Percentiles rank a stretch among this genome's conserved stretches.
Conservation (phyloP, 2,113 vertebrate species). For the Thymallus thymallus region DNA sequence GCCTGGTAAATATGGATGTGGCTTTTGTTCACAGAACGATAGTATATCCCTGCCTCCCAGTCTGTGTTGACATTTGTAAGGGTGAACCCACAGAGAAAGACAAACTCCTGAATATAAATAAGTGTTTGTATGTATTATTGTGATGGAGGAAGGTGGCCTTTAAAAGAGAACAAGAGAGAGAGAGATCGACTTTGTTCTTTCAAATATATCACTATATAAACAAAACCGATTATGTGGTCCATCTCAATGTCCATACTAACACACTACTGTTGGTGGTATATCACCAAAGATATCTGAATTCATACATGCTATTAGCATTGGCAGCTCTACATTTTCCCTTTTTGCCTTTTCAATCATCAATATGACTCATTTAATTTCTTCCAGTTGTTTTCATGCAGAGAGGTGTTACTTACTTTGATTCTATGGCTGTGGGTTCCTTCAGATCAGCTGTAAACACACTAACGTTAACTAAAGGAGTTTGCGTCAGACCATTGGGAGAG, state of each 20-base stretch:
- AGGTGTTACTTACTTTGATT: conserved; percentile 49
- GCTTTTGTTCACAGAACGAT: conserved; percentile 10
- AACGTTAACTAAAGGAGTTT: background rate
- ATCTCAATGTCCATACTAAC: background rate
- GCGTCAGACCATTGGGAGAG: background rate
- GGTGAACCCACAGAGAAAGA: conserved; percentile 11
- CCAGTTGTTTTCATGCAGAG: conserved; percentile 1
- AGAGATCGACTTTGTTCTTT: background rate
- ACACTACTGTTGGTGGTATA: background rate
- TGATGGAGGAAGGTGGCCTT: conserved; percentile 18
- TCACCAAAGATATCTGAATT: conserved; percentile 21
- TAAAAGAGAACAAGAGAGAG: conserved; percentile 11
- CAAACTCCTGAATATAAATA: conserved; percentile 35
- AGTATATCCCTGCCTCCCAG: conserved; percentile 16
- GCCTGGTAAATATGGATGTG: conserved; percentile 10
- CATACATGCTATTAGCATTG: conserved; percentile 10
- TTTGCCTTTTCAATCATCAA: conserved; percentile 16
- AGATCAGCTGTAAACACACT: background rate
- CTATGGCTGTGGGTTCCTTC: background rate
- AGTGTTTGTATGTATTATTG: conserved; percentile 19
- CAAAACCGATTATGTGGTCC: background rate
- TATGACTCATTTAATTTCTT: background rate
- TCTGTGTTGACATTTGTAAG: conserved; percentile 30
- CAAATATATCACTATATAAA: background rate
- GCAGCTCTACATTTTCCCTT: conserved; percentile 9